phyloP scores from a whole-genome alignment of 2,113 vertebrate species.

The Caranx ignobilis region DNA sequence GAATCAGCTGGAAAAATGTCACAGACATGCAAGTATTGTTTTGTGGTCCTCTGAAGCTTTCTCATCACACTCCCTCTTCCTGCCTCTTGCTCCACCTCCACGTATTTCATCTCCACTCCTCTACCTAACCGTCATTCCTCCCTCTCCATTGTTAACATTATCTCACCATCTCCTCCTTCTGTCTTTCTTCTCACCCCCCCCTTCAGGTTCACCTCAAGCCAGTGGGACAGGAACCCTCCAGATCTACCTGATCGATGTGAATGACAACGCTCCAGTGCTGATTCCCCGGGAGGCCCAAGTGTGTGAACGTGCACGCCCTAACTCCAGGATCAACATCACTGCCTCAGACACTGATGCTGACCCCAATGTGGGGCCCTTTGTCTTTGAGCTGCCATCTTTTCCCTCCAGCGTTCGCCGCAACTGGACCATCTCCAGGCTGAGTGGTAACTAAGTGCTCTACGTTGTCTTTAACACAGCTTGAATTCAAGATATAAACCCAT shows the following conservation, averaged over 20 bases:
- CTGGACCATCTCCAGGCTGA: slow-evolving; percentile 95
- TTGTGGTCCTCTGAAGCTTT: slow-evolving; percentile 4
- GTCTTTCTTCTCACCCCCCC: slow-evolving; percentile 11
- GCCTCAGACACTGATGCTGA: slow-evolving; percentile 92
- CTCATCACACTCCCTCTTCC: slow-evolving; percentile 7
- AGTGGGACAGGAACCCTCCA: slow-evolving; percentile 96
- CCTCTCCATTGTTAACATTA: not conserved
- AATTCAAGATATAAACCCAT: not conserved
- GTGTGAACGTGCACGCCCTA: slow-evolving; percentile 90
- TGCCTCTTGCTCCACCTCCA: slow-evolving; percentile 30
- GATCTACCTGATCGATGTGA: slow-evolving; percentile 97
- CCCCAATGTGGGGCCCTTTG: slow-evolving; percentile 94
- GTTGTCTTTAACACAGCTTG: not conserved
- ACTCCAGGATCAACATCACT: slow-evolving; percentile 93
- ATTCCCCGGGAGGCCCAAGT: slow-evolving; percentile 93
- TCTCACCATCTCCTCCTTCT: slow-evolving; percentile 69
- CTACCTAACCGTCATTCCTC: not conserved
- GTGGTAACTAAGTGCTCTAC: slow-evolving; percentile 82
- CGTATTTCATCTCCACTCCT: slow-evolving; percentile 33
- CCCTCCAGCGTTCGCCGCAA: slow-evolving; percentile 91
- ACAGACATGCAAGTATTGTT: slow-evolving; percentile 39
- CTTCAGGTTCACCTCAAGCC: slow-evolving; percentile 89
- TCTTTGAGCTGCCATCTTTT: slow-evolving; percentile 93
- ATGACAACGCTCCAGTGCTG: slow-evolving; percentile 95
- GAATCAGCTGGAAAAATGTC: slow-evolving; percentile 15